phyloP scores from a whole-genome alignment of 2,888 invertebrate species.

The Gasteruption jaculator region DNA sequence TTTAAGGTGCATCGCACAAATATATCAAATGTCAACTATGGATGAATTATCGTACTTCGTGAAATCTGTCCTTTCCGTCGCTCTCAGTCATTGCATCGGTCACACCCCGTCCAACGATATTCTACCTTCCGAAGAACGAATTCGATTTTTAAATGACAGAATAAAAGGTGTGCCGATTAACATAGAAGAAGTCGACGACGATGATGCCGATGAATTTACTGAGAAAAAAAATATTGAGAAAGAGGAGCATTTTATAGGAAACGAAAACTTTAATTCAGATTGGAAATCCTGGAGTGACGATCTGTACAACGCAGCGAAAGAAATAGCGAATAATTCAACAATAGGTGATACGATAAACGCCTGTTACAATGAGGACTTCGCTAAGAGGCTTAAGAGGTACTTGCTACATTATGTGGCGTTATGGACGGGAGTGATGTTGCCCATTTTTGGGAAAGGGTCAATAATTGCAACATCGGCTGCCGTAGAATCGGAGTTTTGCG shows the following conservation, averaged over 20 bases:
- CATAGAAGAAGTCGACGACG: not conserved
- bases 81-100: not conserved
- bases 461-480: constrained; percentile 10
- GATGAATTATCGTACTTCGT: not conserved
- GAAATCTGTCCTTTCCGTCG: constrained; percentile 1
- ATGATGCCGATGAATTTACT: too few species aligned
- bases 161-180: not conserved
- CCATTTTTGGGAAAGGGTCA: constrained; percentile 10
- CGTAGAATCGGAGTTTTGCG: constrained; percentile 14
- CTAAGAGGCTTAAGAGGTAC: not conserved
- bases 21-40: not conserved
- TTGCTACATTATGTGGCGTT: constrained; percentile 7
- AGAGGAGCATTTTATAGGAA: not conserved
- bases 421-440: constrained; percentile 11
- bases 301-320: not conserved
- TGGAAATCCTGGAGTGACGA: constrained; percentile 11
- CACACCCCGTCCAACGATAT: too few species aligned
- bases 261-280: not conserved
- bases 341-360: constrained; percentile 8
- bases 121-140: not conserved
- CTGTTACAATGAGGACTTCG: constrained; percentile 8
- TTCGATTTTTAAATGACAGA: not conserved
- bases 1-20: not conserved
- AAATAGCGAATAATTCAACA: not conserved
- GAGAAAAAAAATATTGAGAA: not conserved